Evolutionary conservation across 2,888 invertebrate genomes (phyloP).

Genomic region (Drosophila putrida): DNA sequence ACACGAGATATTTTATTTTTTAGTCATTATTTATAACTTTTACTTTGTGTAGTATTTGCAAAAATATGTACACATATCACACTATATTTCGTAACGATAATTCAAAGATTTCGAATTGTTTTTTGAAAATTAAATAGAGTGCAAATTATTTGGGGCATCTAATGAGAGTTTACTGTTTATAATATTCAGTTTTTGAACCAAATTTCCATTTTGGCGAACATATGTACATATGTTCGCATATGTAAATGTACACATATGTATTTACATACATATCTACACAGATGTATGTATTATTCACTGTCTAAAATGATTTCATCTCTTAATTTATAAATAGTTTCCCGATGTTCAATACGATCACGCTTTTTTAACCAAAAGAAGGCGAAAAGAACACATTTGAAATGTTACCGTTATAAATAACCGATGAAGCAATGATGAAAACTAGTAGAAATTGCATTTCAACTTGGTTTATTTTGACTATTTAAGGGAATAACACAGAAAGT

Average conservation of each 20-base stretch:
- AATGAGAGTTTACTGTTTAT: slow-evolving; percentile 5
- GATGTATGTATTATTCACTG: slow-evolving; percentile 40
- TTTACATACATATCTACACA: slow-evolving; percentile 10
- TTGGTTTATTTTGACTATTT: slow-evolving; percentile 14
- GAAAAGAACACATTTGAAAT: background rate
- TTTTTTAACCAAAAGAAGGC: background rate
- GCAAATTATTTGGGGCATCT: slow-evolving; percentile 8
- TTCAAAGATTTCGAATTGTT: background rate
- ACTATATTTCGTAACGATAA: background rate
- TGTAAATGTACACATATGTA: background rate
- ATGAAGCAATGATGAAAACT: slow-evolving; percentile 47
- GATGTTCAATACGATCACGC: slow-evolving; percentile 21
- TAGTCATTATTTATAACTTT: slow-evolving; percentile 8
- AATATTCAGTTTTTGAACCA: slow-evolving; percentile 8
- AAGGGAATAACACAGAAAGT: slow-evolving; percentile 18
- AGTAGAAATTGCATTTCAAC: slow-evolving; percentile 33
- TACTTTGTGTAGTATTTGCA: slow-evolving; percentile 5
- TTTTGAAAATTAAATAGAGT: slow-evolving; percentile 1
- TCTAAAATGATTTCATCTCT: slow-evolving; percentile 73
- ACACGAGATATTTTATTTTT: background rate
- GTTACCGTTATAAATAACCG: slow-evolving; percentile 46
- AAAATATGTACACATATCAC: background rate
- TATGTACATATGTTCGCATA: background rate
- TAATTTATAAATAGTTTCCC: slow-evolving; percentile 67
- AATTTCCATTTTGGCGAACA: slow-evolving; percentile 8